Conservation (phyloP, 2,113 vertebrate genomes). For the Rhinoderma darwinii region DNA sequence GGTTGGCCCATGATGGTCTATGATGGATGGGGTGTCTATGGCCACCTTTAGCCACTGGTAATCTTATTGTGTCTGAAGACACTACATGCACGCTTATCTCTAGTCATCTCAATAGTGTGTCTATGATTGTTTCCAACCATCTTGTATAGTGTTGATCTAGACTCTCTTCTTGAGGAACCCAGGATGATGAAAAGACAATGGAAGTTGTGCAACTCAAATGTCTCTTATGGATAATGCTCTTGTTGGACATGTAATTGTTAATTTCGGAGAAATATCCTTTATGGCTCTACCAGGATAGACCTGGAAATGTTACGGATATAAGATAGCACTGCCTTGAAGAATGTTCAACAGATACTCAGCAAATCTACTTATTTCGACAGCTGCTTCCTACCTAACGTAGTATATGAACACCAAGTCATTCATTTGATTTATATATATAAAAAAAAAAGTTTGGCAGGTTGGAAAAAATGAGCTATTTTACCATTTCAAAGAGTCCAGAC, state of each 20-base stretch:
- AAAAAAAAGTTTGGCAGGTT: neutral
- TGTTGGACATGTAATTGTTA: neutral
- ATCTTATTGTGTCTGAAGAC: too few relatives aligned
- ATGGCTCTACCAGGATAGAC: neutral
- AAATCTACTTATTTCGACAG: slow-evolving; percentile 38
- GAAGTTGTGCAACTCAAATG: too few relatives aligned
- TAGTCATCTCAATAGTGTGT: too few relatives aligned
- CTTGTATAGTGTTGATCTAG: too few relatives aligned
- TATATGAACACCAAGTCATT: neutral
- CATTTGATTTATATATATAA: slow-evolving; percentile 42
- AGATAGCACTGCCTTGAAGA: neutral
- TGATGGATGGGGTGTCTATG: too few relatives aligned
- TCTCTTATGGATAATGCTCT: neutral
- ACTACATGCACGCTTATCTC: too few relatives aligned
- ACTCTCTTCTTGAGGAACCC: too few relatives aligned
- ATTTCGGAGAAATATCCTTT: neutral
- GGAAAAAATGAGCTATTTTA: slow-evolving; percentile 33
- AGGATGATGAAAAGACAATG: too few relatives aligned
- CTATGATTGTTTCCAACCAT: too few relatives aligned
- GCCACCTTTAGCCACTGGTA: too few relatives aligned
- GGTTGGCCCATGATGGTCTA: too few relatives aligned
- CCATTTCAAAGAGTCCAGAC: slow-evolving; percentile 46
- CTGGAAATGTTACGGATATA: neutral
- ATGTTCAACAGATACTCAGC: slow-evolving; percentile 12
- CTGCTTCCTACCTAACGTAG: slow-evolving; percentile 10